Evolutionary conservation across 2,888 invertebrate species (phyloP).

Genomic region (Mesorhabditis belari): DNA sequence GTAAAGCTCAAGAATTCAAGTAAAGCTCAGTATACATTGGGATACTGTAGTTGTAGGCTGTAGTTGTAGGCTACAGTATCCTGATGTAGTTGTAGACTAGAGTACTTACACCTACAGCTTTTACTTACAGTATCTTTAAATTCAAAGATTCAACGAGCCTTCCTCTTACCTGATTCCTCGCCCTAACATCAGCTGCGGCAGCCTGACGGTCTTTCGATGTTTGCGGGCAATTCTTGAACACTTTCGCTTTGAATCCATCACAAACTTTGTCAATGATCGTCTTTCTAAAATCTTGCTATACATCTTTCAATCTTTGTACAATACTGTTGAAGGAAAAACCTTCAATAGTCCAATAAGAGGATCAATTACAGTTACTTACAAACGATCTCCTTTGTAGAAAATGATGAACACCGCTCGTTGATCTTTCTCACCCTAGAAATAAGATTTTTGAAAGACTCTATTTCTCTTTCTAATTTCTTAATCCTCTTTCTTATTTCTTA

Average conservation of each 20-base stretch:
- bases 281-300: neutral
- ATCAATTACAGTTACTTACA: slow-evolving; percentile 91
- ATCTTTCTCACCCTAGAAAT: slow-evolving; percentile 93
- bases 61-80: too few relatives aligned
- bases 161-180: slow-evolving; percentile 26
- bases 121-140: too few relatives aligned
- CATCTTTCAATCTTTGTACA: neutral
- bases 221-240: slow-evolving; percentile 94
- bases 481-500: neutral
- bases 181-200: slow-evolving; percentile 47
- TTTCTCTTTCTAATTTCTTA: too few relatives aligned
- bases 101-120: too few relatives aligned
- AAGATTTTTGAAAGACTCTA: too few relatives aligned
- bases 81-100: too few relatives aligned
- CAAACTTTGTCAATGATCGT: slow-evolving; percentile 22
- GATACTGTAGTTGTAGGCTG: too few relatives aligned
- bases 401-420: slow-evolving; percentile 84
- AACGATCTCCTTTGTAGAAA: slow-evolving; percentile 80
- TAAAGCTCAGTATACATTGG: too few relatives aligned
- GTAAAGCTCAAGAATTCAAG: too few relatives aligned
- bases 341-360: slow-evolving; percentile 52
- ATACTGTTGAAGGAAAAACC: neutral
- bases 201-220: slow-evolving; percentile 57
- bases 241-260: slow-evolving; percentile 67
- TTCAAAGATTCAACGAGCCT: too few relatives aligned